These are phyloP conservation scores for Caenorhabditis becei DNA, from an alignment of 2,888 invertebrate species.

Conservation along the genomic window DNA sequence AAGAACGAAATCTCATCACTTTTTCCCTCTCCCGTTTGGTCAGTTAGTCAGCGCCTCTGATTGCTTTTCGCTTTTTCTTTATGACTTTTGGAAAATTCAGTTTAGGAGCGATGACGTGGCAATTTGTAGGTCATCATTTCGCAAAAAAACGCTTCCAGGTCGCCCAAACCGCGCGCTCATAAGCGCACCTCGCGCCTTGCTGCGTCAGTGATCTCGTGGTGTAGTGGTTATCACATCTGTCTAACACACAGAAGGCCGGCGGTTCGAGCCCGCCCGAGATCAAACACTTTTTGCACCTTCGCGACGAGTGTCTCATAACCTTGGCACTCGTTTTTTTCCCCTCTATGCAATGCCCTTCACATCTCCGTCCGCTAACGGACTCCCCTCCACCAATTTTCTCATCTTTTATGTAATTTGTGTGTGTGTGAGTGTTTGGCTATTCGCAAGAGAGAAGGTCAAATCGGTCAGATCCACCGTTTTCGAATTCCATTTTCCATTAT, in stretches of 20 bases:
- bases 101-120: neutral
- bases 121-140: too few species aligned
- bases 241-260: conserved; percentile 81
- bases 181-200: neutral
- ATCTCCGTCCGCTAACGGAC: conserved; percentile 38
- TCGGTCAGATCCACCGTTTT: neutral
- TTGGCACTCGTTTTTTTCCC: conserved; percentile 19
- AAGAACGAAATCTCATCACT: neutral
- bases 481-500: too few species aligned
- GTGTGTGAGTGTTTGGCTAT: conserved; percentile 30
- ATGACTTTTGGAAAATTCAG: neutral
- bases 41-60: too few species aligned
- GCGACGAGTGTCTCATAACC: conserved; percentile 3
- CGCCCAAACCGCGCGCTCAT: neutral
- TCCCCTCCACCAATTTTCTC: conserved; percentile 31
- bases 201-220: conserved; percentile 72
- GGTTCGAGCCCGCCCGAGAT: conserved; percentile 80
- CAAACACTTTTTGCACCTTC: conserved; percentile 42
- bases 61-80: conserved; percentile 2
- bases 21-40: neutral
- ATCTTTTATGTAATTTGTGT: conserved; percentile 52
- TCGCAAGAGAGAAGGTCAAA: conserved; percentile 29
- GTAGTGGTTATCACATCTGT: conserved; percentile 81
- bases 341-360: conserved; percentile 32
- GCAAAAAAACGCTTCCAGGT: neutral